Conservation (phyloP, 1,140 invertebrate species). For the Oreohelix idahoensis region DNA sequence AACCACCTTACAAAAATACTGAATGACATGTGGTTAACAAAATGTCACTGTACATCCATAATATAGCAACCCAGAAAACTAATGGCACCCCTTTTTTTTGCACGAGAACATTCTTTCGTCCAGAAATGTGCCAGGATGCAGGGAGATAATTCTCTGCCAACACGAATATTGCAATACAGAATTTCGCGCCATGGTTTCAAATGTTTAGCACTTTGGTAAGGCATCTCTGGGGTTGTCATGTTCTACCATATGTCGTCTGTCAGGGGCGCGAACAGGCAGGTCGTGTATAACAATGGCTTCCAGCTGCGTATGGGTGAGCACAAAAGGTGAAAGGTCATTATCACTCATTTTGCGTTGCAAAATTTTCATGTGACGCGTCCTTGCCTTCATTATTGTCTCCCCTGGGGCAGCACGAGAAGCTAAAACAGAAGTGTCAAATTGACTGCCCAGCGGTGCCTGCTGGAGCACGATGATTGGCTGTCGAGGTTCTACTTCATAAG, state of each 20-base stretch:
- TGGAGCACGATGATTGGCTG: slow-evolving; percentile 63
- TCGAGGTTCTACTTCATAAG: not conserved
- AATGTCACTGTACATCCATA: no score
- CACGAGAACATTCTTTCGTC: no score
- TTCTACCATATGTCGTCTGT: not conserved
- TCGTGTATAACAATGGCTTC: slow-evolving; percentile 66
- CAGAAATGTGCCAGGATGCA: no score
- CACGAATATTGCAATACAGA: no score
- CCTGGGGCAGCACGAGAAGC: slow-evolving; percentile 45
- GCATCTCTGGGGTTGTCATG: not conserved
- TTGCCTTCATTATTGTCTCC: slow-evolving; percentile 51
- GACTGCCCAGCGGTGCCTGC: slow-evolving; percentile 53
- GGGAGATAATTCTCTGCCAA: no score
- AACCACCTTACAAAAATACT: no score
- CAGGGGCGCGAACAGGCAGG: slow-evolving; percentile 38
- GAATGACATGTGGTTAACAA: no score
- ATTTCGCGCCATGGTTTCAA: no score
- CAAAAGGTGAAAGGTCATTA: slow-evolving; percentile 62
- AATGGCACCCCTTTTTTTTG: no score
- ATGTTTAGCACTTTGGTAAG: no score
- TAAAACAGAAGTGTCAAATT: not conserved
- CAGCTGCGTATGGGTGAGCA: slow-evolving; percentile 56
- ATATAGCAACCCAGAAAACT: no score
- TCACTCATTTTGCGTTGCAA: slow-evolving; percentile 58
- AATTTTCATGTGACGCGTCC: slow-evolving; percentile 58